These are phyloP conservation scores for Callionymus lyra DNA, from an alignment of 2,113 vertebrate genomes.

Conservation along the genomic window DNA sequence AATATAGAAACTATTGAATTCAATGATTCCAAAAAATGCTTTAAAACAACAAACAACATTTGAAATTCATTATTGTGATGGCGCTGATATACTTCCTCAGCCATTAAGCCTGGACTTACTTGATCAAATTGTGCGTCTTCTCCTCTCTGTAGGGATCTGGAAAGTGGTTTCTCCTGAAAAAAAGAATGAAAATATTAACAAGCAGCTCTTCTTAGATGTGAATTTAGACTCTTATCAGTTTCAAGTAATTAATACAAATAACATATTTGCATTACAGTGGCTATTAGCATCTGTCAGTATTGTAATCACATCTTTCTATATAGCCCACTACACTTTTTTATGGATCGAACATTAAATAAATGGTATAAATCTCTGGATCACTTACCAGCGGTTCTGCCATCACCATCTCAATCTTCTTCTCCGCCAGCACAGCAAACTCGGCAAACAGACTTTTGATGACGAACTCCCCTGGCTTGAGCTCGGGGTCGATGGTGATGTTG, in stretches of 20 bases:
- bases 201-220: no score
- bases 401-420: conserved; percentile 99
- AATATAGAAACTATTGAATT: no score
- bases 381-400: conserved; percentile 99
- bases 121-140: conserved; percentile 99
- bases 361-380: no score
- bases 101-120: conserved; percentile 62
- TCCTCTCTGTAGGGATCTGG: conserved; percentile 95
- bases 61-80: no score
- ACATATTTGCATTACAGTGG: not conserved
- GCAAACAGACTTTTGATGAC: conserved; percentile 99
- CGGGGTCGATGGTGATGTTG: conserved; percentile 95
- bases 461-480: conserved; percentile 97
- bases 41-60: no score
- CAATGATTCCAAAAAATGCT: no score
- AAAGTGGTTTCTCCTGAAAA: conserved; percentile 95
- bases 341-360: no score
- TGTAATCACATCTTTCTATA: not conserved
- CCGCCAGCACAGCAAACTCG: conserved; percentile 94
- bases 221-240: no score
- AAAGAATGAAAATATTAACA: no score
- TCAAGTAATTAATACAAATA: not conserved
- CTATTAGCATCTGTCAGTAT: not conserved
- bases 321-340: not conserved
- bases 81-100: no score